Percentiles rank a stretch among this genome's conserved stretches.
phyloP scores from a whole-genome alignment of 2,113 vertebrate species.

The Cyanoliseus patagonus region DNA sequence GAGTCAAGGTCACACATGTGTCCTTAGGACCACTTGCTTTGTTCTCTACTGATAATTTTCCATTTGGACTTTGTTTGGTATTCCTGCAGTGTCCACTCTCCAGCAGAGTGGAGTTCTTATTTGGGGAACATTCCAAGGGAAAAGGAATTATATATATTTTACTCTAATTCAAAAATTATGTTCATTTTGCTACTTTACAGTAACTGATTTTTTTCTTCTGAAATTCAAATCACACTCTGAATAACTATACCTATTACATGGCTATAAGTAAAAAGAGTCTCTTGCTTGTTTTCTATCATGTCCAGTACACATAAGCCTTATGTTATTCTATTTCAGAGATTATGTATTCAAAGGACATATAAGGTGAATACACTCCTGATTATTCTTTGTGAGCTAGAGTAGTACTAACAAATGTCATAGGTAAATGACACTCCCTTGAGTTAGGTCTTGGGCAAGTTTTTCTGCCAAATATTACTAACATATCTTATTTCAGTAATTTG shows the following conservation, averaged over 20 bases:
- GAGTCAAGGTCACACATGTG: neutral
- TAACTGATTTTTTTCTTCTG: neutral
- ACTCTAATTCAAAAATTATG: neutral
- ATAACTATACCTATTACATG: neutral
- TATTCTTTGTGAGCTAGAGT: neutral
- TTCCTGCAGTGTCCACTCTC: neutral
- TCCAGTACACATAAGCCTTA: neutral
- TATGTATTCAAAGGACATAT: neutral
- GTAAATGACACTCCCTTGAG: neutral
- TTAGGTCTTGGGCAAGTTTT: neutral
- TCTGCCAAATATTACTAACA: neutral
- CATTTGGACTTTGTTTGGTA: neutral
- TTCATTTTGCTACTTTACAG: neutral
- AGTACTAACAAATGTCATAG: neutral
- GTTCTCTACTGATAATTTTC: neutral
- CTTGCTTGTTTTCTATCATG: neutral
- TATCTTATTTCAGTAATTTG: neutral
- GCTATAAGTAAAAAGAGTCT: neutral
- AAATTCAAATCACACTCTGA: neutral
- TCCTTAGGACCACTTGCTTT: conserved; percentile 1
- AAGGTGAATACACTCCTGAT: neutral
- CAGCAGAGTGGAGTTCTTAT: neutral
- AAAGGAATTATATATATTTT: neutral
- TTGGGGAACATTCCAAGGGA: neutral
- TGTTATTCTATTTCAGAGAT: neutral